Base-by-base conservation (phyloP, 2,113 vertebrate genomes). In the Rhombomys opimus region DNA sequence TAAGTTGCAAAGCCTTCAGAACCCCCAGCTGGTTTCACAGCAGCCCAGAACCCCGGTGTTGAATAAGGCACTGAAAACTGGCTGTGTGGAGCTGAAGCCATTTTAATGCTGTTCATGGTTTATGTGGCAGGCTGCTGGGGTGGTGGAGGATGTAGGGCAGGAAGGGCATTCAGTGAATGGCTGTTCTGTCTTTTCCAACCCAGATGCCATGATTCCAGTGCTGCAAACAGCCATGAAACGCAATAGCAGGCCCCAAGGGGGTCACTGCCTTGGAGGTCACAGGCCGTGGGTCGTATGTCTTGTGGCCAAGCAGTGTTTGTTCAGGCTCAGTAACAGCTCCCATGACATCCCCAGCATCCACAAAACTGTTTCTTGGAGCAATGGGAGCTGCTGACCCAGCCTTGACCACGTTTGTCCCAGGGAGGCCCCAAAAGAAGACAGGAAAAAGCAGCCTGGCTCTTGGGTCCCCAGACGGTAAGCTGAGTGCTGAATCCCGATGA, bases 391-490 rank as follows among this genome's bases (percentile, higher is more conserved):
- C 35, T 87, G 90, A 89, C 97, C 97, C 57, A 4, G 65, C 86
- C 15, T 1, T 81, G 50, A 22, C 54, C 90, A 70, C 18, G 1
- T 91, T 32, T 5, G 70, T 57, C 2, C n/a, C 68, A 54, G 89
- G 72, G 30, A 97, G 76, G 73, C 90, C 96, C 67, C 15, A 9
- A 65, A 96, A 88, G 75, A 89, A 14, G 1, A 14, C 78, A 86
- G 95, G 92, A 93, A 93, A 52, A 57, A 0, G 30, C 89, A 87
- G 17, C 96, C 5, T 0, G 70, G 41, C 77, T 32, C 90, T 68
- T 61, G 38, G 94, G 87, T 94, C 96, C 94, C 81, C 75, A 90
- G 85, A 75, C 87, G 72, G 46, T 67, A 80, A 95, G 92, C 82
- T 38, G 35, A 41, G 46, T 91, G 95, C 80, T 1, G 14, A 61